These are phyloP conservation scores for Drosophila punjabiensis DNA, from an alignment of 1,140 invertebrate species.

Conservation along the genomic window DNA sequence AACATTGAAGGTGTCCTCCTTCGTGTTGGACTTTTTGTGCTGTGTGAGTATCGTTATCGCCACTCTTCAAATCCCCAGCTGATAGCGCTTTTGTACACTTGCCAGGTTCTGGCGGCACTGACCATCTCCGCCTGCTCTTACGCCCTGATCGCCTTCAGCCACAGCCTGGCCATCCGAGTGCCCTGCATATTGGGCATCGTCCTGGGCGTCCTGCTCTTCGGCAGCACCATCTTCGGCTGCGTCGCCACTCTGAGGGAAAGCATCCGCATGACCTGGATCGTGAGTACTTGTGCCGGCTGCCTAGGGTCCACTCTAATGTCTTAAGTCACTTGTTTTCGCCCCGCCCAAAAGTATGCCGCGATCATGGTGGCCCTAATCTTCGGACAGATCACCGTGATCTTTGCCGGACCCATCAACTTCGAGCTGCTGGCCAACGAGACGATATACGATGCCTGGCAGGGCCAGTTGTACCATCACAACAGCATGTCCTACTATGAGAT, in stretches of 20 bases:
- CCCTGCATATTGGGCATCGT: constrained; percentile 77
- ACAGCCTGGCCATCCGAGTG: constrained; percentile 64
- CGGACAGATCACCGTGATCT: constrained; percentile 79
- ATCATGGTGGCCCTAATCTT: constrained; percentile 66
- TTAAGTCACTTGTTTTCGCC: not conserved
- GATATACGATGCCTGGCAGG: constrained; percentile 67
- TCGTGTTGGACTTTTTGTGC: constrained; percentile 78
- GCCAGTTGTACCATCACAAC: constrained; percentile 42
- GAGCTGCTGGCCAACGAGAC: constrained; percentile 71
- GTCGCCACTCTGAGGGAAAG: constrained; percentile 64
- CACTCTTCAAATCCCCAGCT: constrained; percentile 23
- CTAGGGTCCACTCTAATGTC: too few species aligned
- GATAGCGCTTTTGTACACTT: constrained; percentile 6
- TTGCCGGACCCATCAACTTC: constrained; percentile 72
- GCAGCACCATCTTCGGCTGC: constrained; percentile 73
- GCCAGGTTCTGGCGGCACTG: constrained; percentile 68
- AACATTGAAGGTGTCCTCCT: constrained; percentile 73
- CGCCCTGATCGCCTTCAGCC: constrained; percentile 55
- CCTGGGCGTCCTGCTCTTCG: constrained; percentile 64
- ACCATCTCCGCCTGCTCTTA: constrained; percentile 71
- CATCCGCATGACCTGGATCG: constrained; percentile 73
- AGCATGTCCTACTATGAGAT: constrained; percentile 76
- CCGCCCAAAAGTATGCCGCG: constrained; percentile 60
- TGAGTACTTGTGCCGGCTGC: constrained; percentile 40
- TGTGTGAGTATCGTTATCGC: constrained; percentile 67